These are phyloP conservation scores for Philaethria dido DNA, from an alignment of 2,888 invertebrate genomes.

Conservation along the genomic window DNA sequence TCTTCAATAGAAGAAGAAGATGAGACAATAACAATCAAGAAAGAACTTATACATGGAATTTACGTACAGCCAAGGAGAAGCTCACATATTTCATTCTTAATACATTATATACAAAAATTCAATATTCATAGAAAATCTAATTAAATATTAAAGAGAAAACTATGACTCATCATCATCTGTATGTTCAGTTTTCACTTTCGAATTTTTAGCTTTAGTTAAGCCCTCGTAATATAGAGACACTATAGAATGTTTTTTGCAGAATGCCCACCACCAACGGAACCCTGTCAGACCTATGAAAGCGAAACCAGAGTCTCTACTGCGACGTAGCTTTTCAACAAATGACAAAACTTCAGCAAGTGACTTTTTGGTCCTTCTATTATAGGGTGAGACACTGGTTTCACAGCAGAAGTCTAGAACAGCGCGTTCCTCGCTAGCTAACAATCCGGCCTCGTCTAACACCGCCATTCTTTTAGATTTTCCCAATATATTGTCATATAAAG, in stretches of 20 bases:
- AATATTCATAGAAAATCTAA: background rate
- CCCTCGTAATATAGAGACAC: conserved; percentile 81
- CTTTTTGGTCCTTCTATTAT: conserved; percentile 89
- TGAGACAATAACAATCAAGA: too few relatives aligned
- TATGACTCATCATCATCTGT: conserved; percentile 58
- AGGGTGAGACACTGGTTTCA: conserved; percentile 87
- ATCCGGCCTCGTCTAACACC: conserved; percentile 87
- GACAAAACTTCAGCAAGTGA: conserved; percentile 85
- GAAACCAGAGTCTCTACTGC: conserved; percentile 85
- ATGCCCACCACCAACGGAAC: conserved; percentile 93
- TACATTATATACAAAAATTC: background rate
- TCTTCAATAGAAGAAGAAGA: too few relatives aligned
- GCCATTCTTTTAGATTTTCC: conserved; percentile 91
- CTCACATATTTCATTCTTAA: too few relatives aligned
- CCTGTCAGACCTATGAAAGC: conserved; percentile 88
- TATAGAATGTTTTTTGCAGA: conserved; percentile 90
- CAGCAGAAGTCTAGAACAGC: conserved; percentile 89
- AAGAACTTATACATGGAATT: too few relatives aligned
- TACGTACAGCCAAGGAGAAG: too few relatives aligned
- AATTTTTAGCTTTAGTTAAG: conserved; percentile 49
- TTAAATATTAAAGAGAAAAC: conserved; percentile 2
- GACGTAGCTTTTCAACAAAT: conserved; percentile 86
- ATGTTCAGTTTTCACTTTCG: conserved; percentile 56
- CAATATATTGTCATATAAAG: conserved; percentile 90
- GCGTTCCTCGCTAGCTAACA: conserved; percentile 85